A percentile compares a stretch with the other conserved stretches of the same genome.
Evolutionary conservation across 2,888 invertebrate species (phyloP).

Genomic region (Zygaena filipendulae): DNA sequence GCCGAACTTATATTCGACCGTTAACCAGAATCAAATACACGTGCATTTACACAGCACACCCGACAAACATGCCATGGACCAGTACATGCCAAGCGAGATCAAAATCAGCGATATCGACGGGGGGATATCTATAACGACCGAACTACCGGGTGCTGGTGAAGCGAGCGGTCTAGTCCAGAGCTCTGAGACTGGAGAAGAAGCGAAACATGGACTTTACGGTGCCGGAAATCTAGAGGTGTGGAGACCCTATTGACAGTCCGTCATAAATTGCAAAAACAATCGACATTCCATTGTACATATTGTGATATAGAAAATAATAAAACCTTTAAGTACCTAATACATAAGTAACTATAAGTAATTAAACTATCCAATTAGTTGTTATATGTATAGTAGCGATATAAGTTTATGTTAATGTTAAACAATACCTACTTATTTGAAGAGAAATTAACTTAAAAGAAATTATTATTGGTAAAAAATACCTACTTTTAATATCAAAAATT

Average conservation of each 20-base stretch:
- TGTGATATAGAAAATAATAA: conserved; percentile 60
- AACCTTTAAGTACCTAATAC: conserved; percentile 12
- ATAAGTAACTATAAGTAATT: conserved; percentile 16
- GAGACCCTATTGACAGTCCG: conserved; percentile 76
- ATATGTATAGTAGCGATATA: conserved; percentile 24
- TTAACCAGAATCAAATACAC: conserved; percentile 89
- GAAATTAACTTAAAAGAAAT: no score
- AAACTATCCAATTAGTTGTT: conserved; percentile 12
- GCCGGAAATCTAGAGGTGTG: conserved; percentile 71
- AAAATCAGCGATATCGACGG: conserved; percentile 71
- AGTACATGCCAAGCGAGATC: conserved; percentile 70
- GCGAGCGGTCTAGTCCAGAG: conserved; percentile 58
- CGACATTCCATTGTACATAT: conserved; percentile 54
- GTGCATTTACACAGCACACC: conserved; percentile 78
- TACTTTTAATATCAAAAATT: no score
- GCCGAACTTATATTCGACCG: conserved; percentile 84
- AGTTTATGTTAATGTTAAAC: conserved; percentile 57
- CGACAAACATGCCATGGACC: conserved; percentile 74
- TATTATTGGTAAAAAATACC: no score
- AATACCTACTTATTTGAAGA: no score
- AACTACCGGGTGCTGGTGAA: conserved; percentile 53
- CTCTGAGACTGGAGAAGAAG: conserved; percentile 65
- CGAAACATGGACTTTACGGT: conserved; percentile 52
- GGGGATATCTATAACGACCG: conserved; percentile 66
- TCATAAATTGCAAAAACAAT: conserved; percentile 19